These are phyloP conservation scores for Drosophila monieri DNA, from an alignment of 2,888 invertebrate species.

Conservation along the genomic window DNA sequence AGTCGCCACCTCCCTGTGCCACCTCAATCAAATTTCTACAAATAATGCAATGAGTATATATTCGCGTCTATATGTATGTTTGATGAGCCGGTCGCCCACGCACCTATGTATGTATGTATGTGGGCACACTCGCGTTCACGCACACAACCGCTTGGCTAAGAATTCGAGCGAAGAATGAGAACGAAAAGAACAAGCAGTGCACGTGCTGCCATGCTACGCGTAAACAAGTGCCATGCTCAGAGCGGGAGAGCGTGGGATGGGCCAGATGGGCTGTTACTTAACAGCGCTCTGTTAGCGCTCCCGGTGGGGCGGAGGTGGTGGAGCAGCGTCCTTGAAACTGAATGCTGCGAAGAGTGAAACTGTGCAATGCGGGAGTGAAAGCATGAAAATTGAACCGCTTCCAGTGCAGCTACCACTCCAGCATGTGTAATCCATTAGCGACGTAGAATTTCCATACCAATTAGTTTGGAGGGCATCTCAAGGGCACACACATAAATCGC, in stretches of 20 bases:
- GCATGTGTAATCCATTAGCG: constrained; percentile 21
- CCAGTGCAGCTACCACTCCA: constrained; percentile 8
- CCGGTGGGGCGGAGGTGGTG: constrained; percentile 21
- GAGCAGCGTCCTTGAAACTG: constrained; percentile 27
- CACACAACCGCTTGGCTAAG: constrained; percentile 63
- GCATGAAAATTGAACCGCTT: constrained; percentile 20
- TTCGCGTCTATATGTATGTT: neutral
- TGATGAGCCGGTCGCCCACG: constrained; percentile 29
- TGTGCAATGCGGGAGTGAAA: constrained; percentile 20
- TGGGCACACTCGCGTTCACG: constrained; percentile 7
- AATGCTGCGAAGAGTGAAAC: constrained; percentile 6
- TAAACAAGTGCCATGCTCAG: constrained; percentile 58
- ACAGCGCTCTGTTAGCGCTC: constrained; percentile 52
- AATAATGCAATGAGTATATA: constrained; percentile 27
- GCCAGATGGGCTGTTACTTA: constrained; percentile 14
- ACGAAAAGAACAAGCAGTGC: constrained; percentile 55
- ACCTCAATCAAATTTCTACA: constrained; percentile 39
- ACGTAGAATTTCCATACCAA: constrained; percentile 3
- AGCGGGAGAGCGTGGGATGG: constrained; percentile 15
- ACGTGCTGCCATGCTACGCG: constrained; percentile 60
- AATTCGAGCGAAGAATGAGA: constrained; percentile 63
- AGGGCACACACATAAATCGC: constrained; percentile 20
- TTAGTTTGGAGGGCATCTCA: constrained; percentile 28
- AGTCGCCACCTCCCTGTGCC: constrained; percentile 45
- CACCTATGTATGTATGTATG: constrained; percentile 12